Evolutionary conservation across 2,797 vertebrate genomes (phyloP).

Genomic region (Tapera naevia): DNA sequence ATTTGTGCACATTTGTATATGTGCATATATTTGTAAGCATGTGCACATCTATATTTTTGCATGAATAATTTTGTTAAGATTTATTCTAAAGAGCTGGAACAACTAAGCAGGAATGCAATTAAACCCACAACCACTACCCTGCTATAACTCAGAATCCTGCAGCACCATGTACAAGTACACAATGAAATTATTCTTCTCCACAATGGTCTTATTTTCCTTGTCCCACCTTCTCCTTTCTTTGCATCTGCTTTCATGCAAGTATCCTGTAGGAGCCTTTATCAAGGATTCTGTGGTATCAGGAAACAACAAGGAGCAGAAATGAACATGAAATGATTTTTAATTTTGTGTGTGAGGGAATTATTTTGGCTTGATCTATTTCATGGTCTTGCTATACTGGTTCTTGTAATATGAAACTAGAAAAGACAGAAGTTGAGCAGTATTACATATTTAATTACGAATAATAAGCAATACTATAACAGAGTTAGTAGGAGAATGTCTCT

Average conservation of each 20-base stretch:
- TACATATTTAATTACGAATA: slow-evolving; percentile 11
- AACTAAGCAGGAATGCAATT: neutral
- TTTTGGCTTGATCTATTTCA: slow-evolving; percentile 18
- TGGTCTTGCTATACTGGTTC: neutral
- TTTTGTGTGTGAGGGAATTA: neutral
- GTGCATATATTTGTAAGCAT: neutral
- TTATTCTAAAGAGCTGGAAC: neutral
- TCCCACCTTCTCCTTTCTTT: neutral
- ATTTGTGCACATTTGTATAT: neutral
- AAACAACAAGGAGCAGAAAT: neutral
- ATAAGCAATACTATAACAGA: neutral
- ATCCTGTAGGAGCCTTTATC: neutral
- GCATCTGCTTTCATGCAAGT: neutral
- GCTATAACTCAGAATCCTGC: neutral
- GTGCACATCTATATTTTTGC: neutral
- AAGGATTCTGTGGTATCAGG: neutral
- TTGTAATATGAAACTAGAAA: slow-evolving; percentile 10
- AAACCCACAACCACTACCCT: neutral
- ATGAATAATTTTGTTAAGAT: neutral
- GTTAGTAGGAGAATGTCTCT: neutral
- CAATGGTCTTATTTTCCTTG: neutral
- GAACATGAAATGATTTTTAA: neutral
- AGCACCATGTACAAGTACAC: neutral
- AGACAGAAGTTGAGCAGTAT: neutral
- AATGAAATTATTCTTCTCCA: neutral